A percentile compares a stretch with the other conserved stretches of the same genome.
These are phyloP conservation scores for Orthosia gothica DNA, from an alignment of 2,888 invertebrate genomes.

Conservation along the genomic window DNA sequence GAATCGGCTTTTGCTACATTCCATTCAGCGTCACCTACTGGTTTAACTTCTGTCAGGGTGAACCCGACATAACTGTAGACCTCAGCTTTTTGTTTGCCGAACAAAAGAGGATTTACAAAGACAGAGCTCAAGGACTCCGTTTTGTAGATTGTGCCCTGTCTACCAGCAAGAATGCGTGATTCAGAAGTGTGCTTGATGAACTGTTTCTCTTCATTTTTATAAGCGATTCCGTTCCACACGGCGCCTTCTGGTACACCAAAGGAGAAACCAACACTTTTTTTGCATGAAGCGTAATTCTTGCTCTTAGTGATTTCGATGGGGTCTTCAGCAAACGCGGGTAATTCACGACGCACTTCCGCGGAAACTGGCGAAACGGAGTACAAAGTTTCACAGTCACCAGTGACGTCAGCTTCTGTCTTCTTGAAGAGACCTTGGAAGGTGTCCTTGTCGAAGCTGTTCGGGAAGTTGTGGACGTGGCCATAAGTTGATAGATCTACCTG, in stretches of 20 bases:
- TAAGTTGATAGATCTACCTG: constrained; percentile 93
- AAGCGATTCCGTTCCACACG: constrained; percentile 87
- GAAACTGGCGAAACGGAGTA: constrained; percentile 93
- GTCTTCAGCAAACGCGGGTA: constrained; percentile 90
- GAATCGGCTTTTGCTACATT: constrained; percentile 82
- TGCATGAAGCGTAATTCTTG: constrained; percentile 92
- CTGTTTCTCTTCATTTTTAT: constrained; percentile 87
- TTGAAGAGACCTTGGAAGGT: constrained; percentile 91
- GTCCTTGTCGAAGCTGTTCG: constrained; percentile 86
- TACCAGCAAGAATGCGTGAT: constrained; percentile 90
- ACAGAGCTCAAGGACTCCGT: constrained; percentile 92
- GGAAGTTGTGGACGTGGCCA: constrained; percentile 87
- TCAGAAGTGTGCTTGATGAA: constrained; percentile 91
- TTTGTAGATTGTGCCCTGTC: constrained; percentile 92
- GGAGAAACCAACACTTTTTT: constrained; percentile 92
- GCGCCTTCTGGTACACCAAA: constrained; percentile 91
- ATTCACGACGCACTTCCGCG: constrained; percentile 88
- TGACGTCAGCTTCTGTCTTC: constrained; percentile 93
- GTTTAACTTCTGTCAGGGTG: constrained; percentile 80
- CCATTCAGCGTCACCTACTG: constrained; percentile 81
- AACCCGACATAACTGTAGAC: constrained; percentile 92
- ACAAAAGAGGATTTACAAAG: constrained; percentile 90
- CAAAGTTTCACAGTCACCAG: constrained; percentile 93
- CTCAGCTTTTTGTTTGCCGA: constrained; percentile 92
- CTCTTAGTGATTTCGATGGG: constrained; percentile 93